phyloP scores from a whole-genome alignment of 2,888 invertebrate genomes.

The Lymantria monacha region DNA sequence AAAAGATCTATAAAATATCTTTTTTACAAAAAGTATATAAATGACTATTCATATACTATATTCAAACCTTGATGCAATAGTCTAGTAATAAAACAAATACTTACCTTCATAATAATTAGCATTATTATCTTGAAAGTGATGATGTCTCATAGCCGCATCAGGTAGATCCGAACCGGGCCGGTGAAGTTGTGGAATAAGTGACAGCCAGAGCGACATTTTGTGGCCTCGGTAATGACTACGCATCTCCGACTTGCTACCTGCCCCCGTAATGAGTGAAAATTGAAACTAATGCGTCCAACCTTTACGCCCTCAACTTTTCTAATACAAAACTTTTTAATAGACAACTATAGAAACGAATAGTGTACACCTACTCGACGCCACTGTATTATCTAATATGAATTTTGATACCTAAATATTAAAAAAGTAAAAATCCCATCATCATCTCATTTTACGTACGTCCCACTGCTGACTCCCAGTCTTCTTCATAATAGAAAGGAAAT shows the following conservation, averaged over 20 bases:
- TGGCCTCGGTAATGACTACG: conserved; percentile 96
- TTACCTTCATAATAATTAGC: conserved; percentile 90
- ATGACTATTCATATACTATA: too few relatives aligned
- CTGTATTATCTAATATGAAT: conserved; percentile 8
- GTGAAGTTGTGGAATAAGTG: conserved; percentile 94
- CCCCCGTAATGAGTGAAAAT: conserved; percentile 35
- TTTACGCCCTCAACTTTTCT: conserved; percentile 20
- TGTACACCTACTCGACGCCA: conserved; percentile 23
- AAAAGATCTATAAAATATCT: too few relatives aligned
- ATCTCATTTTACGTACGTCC: neutral
- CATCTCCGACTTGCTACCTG: conserved; percentile 88
- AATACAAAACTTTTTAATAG: conserved; percentile 55
- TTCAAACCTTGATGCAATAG: too few relatives aligned
- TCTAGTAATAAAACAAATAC: neutral
- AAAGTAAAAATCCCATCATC: conserved; percentile 14
- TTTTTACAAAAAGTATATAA: too few relatives aligned
- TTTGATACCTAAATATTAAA: conserved; percentile 13
- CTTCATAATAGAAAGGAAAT: too few relatives aligned
- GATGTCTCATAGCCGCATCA: conserved; percentile 92
- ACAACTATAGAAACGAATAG: conserved; percentile 17
- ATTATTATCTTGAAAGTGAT: conserved; percentile 92
- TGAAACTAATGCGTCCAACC: conserved; percentile 49
- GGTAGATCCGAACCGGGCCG: conserved; percentile 88
- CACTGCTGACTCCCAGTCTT: too few relatives aligned
- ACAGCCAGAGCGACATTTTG: conserved; percentile 96